These are phyloP conservation scores for Equus przewalskii DNA, from an alignment of 2,113 vertebrate species.

Conservation along the genomic window DNA sequence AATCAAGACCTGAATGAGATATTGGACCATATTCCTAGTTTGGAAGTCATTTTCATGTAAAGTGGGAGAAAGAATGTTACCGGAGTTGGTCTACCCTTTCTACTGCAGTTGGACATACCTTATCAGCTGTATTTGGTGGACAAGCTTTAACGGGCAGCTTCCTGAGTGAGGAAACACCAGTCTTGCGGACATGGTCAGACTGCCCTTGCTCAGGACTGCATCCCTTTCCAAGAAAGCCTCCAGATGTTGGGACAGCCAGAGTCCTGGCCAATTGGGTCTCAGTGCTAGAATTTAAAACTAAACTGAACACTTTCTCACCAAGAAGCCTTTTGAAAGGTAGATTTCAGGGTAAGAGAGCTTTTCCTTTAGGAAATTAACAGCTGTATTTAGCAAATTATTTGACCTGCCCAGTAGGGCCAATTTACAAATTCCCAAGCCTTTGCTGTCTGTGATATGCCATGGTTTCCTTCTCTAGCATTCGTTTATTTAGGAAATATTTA, in stretches of 20 bases:
- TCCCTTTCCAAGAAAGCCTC: background rate
- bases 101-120: background rate
- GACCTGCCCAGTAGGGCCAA: background rate
- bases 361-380: background rate
- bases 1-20: too few relatives aligned
- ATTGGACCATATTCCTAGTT: fast-evolving
- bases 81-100: too few relatives aligned
- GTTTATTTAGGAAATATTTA: background rate
- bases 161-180: background rate
- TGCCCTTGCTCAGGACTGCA: background rate
- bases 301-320: background rate
- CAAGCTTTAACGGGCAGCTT: background rate
- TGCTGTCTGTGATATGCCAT: fast-evolving
- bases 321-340: background rate
- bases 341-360: background rate
- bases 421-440: background rate
- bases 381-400: too few relatives aligned
- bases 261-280: background rate
- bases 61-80: background rate
- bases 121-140: background rate
- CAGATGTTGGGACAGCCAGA: background rate
- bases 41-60: background rate
- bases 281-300: background rate
- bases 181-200: too few relatives aligned
- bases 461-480: background rate